Evolutionary conservation across 2,888 invertebrate species (phyloP), one percentile per base, ranked within the genome.

Genomic region (Acleris cristana): DNA sequence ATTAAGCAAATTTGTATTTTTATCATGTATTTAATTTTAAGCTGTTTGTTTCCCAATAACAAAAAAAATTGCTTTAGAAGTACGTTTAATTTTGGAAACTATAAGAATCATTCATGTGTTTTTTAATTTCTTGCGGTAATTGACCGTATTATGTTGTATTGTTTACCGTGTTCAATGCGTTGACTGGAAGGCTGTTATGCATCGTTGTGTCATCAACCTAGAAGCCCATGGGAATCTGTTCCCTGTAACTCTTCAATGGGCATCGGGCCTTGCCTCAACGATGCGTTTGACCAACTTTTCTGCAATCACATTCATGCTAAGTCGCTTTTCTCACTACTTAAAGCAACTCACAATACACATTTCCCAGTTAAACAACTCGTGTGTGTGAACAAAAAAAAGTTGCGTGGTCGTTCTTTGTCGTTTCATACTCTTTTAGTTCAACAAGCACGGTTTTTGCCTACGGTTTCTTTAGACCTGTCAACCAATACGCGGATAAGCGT

Each of bases 261-360:
- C 62, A 53, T 16, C 44, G 48, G 34, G 45, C 52, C 62, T 66
- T 61, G 62, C 63, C 48, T 40, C 23, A 30, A 58, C 48, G 52
- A 57, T 34, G 45, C 57, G 54, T 63, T 58, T 67, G 67, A 67
- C 67, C 67, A 63, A 67, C 67, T 67, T 67, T 65, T 67, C 63
- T 67, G 67, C 67, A 67, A 67, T 63, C 58, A 40, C 63, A 58
- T 67, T 67, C 67, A 67, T 48, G 67, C 49, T 51, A 58, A 67
- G 44, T 48, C 44, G 66, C 67, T 53, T 67, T 67, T 67, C 67
- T 67, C 67, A 63, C 67, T 58, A 49, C 40, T 57, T 34, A 65
- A 49, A 60, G 21, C 60, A 56, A 62, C 62, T 63, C 53, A 67
- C 67, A 63, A 67, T 67, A 62, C 65, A 26, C 63, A 58, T 63